Conservation (phyloP, 1,140 invertebrate genomes). For the Sminthurides bifidus region DNA sequence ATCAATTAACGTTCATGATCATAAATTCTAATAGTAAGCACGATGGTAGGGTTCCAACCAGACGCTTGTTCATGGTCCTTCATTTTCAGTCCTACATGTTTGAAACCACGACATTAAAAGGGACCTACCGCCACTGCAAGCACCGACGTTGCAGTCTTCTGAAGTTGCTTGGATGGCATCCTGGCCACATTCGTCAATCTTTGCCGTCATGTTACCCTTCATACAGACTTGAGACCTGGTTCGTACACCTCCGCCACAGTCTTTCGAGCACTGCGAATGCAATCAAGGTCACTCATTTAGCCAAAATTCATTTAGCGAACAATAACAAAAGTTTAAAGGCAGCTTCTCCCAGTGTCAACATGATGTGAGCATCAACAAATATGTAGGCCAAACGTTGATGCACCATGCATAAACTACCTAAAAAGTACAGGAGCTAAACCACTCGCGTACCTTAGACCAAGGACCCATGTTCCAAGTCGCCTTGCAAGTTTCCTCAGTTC, state of each 20-base stretch:
- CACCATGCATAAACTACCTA: neutral
- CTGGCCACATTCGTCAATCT: slow-evolving; percentile 49
- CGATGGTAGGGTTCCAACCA: neutral
- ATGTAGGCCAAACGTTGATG: neutral
- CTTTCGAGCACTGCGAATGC: slow-evolving; percentile 55
- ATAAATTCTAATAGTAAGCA: neutral
- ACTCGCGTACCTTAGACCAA: slow-evolving; percentile 52
- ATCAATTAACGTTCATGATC: neutral
- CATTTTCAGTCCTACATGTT: neutral
- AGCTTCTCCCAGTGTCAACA: neutral
- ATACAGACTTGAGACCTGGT: slow-evolving; percentile 66
- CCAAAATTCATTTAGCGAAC: slow-evolving; percentile 10
- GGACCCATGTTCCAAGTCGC: slow-evolving; percentile 33
- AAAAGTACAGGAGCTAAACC: neutral
- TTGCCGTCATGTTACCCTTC: slow-evolving; percentile 51
- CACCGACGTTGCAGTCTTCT: slow-evolving; percentile 59
- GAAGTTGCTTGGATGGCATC: slow-evolving; percentile 49
- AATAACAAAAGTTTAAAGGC: neutral
- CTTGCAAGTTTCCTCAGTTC: neutral
- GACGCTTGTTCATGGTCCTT: neutral
- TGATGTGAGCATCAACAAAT: neutral
- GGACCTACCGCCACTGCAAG: slow-evolving; percentile 52
- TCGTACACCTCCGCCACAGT: slow-evolving; percentile 67
- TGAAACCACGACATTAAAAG: neutral
- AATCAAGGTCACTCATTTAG: slow-evolving; percentile 16